phyloP scores from a whole-genome alignment of 2,113 vertebrate species.

The Salminus brasiliensis region DNA sequence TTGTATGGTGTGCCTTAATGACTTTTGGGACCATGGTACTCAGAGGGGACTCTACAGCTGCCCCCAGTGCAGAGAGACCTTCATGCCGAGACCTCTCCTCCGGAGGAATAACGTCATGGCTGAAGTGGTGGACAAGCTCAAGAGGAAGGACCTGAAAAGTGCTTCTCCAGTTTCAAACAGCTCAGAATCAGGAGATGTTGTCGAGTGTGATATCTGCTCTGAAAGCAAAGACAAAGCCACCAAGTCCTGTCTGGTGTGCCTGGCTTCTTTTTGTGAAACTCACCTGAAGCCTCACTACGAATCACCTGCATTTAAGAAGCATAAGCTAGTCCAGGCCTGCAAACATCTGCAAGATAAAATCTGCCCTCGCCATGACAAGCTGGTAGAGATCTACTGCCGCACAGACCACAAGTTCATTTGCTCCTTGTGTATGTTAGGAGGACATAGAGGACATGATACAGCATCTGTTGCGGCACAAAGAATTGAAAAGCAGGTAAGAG shows the following conservation, averaged over 20 bases:
- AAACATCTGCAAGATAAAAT: slow-evolving; percentile 34
- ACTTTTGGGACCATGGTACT: slow-evolving; percentile 31
- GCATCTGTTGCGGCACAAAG: slow-evolving; percentile 13
- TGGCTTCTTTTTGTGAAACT: slow-evolving; percentile 44
- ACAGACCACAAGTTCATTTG: slow-evolving; percentile 27
- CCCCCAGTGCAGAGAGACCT: slow-evolving; percentile 38
- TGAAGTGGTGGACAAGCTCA: slow-evolving; percentile 44
- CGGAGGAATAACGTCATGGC: slow-evolving; percentile 38
- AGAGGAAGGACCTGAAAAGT: slow-evolving; percentile 17
- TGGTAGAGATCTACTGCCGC: slow-evolving; percentile 25
- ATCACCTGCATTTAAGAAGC: slow-evolving; percentile 38
- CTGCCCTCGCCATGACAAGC: slow-evolving; percentile 26
- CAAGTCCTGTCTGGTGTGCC: slow-evolving; percentile 44
- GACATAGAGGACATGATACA: slow-evolving; percentile 25
- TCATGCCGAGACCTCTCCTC: slow-evolving; percentile 37
- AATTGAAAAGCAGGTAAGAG: slow-evolving; percentile 34
- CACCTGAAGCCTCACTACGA: slow-evolving; percentile 44
- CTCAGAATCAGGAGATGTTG: slow-evolving; percentile 26
- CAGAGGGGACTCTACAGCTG: slow-evolving; percentile 36
- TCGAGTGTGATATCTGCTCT: slow-evolving; percentile 46
- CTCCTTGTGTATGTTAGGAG: slow-evolving; percentile 17
- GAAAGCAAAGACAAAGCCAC: slow-evolving; percentile 35
- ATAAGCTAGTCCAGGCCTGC: slow-evolving; percentile 41
- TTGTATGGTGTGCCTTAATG: slow-evolving; percentile 41
- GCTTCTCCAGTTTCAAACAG: neutral